These are phyloP conservation scores for Pristionchus fissidentatus DNA, from an alignment of 2,888 invertebrate genomes.

Conservation along the genomic window DNA sequence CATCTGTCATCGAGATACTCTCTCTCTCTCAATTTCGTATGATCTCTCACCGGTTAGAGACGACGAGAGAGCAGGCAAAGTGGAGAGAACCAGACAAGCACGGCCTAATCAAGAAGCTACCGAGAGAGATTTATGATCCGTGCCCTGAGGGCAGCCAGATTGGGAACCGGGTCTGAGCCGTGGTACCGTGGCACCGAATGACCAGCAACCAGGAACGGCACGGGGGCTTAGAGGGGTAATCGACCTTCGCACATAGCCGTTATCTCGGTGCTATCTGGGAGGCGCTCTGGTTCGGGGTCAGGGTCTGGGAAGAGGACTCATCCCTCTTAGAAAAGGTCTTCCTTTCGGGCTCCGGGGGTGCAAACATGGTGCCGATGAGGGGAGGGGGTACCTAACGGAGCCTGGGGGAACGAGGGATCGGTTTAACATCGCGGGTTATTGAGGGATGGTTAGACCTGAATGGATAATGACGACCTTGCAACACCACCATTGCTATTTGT, in stretches of 20 bases:
- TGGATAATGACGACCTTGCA: constrained; percentile 18
- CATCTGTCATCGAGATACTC: constrained; percentile 32
- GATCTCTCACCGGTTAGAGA: too few relatives aligned
- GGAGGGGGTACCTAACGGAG: neutral
- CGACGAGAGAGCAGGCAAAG: too few relatives aligned
- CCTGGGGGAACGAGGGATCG: neutral
- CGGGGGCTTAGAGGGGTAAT: neutral
- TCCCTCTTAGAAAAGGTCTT: neutral
- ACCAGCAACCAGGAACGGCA: neutral
- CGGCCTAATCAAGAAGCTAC: neutral
- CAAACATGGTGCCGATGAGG: neutral
- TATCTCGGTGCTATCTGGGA: constrained; percentile 12
- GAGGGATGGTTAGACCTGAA: constrained; percentile 21
- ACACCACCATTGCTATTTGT: constrained; percentile 8
- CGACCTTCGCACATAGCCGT: constrained; percentile 22
- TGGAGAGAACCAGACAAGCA: too few relatives aligned
- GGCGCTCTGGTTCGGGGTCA: neutral
- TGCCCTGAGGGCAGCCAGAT: constrained; percentile 12
- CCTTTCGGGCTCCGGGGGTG: neutral
- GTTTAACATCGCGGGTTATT: neutral
- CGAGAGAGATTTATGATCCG: constrained; percentile 16
- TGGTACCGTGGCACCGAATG: neutral
- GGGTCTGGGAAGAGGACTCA: neutral
- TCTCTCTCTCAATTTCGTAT: neutral
- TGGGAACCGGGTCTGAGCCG: neutral